A percentile compares a stretch with the other conserved stretches of the same genome.
phyloP scores from a whole-genome alignment of 2,113 vertebrate genomes.

The Oryzias melastigma region DNA sequence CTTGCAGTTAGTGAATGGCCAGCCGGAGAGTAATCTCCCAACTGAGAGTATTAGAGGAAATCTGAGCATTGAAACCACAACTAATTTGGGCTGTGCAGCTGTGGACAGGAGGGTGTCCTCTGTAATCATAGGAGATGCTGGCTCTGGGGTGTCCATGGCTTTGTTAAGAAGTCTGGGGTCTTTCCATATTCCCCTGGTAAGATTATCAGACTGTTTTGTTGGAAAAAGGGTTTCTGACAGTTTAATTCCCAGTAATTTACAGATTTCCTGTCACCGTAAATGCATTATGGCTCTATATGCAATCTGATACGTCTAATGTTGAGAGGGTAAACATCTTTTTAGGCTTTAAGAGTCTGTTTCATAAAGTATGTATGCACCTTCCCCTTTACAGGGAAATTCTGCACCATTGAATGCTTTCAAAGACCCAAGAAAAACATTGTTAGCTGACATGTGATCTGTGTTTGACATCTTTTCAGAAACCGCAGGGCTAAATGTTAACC shows the following conservation, averaged over 20 bases:
- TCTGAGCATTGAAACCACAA: not conserved
- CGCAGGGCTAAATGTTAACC: slow-evolving; percentile 5
- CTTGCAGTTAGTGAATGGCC: slow-evolving; percentile 69
- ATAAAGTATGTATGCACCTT: no score
- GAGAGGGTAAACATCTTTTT: no score
- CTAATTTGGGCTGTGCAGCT: slow-evolving; percentile 40
- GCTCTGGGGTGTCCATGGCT: slow-evolving; percentile 68
- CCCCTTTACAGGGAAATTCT: not conserved
- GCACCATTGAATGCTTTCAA: not conserved
- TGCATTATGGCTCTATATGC: no score
- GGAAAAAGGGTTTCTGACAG: no score
- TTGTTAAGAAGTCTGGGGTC: slow-evolving; percentile 68
- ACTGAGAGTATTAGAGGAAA: not conserved
- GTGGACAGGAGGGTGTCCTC: slow-evolving; percentile 48
- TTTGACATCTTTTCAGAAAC: not conserved
- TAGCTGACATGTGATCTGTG: slow-evolving; percentile 5
- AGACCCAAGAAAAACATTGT: not conserved
- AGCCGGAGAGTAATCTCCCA: slow-evolving; percentile 39
- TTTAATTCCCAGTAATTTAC: no score
- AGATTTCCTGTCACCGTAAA: no score
- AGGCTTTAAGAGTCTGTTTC: no score
- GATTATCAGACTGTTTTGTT: not conserved
- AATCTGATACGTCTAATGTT: no score
- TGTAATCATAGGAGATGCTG: slow-evolving; percentile 74
- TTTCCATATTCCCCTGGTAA: slow-evolving; percentile 73